phyloP scores from a whole-genome alignment of 2,888 invertebrate species.

The Platycheirus albimanus region DNA sequence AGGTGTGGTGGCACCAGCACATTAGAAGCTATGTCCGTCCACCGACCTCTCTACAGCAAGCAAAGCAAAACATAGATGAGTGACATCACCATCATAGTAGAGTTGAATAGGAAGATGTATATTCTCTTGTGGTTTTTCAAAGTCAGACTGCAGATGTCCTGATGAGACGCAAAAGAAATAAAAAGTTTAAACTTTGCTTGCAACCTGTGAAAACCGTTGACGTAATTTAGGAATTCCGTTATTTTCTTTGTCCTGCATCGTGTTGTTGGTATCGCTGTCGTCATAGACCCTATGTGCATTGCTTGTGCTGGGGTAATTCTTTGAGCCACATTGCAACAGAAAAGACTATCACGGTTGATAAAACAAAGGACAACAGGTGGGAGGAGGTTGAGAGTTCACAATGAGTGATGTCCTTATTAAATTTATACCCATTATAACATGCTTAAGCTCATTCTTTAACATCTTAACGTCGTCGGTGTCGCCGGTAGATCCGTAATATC shows the following conservation, averaged over 20 bases:
- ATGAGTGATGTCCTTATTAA: slow-evolving; percentile 47
- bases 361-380: slow-evolving; percentile 38
- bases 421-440: slow-evolving; percentile 38
- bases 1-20: slow-evolving; percentile 15
- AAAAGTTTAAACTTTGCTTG: slow-evolving; percentile 53
- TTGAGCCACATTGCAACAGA: slow-evolving; percentile 32
- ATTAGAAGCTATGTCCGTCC: slow-evolving; percentile 36
- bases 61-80: no score
- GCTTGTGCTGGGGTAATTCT: slow-evolving; percentile 39
- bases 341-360: background rate
- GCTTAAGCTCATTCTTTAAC: slow-evolving; percentile 35
- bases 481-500: background rate
- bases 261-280: background rate
- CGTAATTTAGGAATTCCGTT: slow-evolving; percentile 60
- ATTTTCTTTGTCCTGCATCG: slow-evolving; percentile 2
- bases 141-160: slow-evolving; percentile 66
- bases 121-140: slow-evolving; percentile 30
- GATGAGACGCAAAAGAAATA: slow-evolving; percentile 42
- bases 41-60: slow-evolving; percentile 41
- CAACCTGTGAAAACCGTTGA: slow-evolving; percentile 41
- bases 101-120: slow-evolving; percentile 11
- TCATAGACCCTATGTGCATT: slow-evolving; percentile 7
- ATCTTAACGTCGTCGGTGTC: background rate
- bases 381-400: background rate
- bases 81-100: slow-evolving; percentile 26